Evolutionary conservation across 2,113 vertebrate species (phyloP).

Genomic region (Daphoenositta chrysoptera): DNA sequence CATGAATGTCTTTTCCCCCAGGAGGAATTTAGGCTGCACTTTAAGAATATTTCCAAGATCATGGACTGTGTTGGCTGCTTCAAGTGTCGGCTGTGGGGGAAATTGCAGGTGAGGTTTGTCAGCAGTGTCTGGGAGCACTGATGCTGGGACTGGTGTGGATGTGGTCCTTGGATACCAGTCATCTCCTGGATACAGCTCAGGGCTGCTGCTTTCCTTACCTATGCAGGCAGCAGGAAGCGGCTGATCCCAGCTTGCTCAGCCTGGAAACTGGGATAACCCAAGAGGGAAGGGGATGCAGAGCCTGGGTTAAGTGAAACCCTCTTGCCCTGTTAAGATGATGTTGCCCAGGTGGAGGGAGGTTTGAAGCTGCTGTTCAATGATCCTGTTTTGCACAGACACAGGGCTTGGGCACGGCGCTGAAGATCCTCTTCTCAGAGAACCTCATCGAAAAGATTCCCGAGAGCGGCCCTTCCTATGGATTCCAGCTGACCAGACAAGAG

Average conservation of each 20-base stretch:
- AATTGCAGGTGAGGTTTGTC: conserved; percentile 81
- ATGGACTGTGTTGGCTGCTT: conserved; percentile 96
- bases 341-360: not conserved
- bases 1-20: conserved; percentile 14
- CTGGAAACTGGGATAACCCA: not conserved
- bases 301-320: not conserved
- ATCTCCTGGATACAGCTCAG: not conserved
- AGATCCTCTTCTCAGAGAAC: conserved; percentile 91
- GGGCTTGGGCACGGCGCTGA: conserved; percentile 89
- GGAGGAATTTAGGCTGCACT: conserved; percentile 89
- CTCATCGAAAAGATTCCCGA: conserved; percentile 84
- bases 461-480: conserved; percentile 74
- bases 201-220: accelerated
- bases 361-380: not conserved
- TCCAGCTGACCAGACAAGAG: conserved; percentile 90
- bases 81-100: conserved; percentile 94
- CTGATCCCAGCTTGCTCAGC: not conserved
- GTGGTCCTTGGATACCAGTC: accelerated
- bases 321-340: not conserved
- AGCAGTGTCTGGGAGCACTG: not conserved
- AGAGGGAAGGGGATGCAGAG: not conserved
- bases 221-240: not conserved
- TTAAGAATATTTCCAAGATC: conserved; percentile 92
- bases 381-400: conserved; percentile 78
- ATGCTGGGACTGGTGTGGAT: accelerated